Evolutionary conservation across 2,888 invertebrate genomes (phyloP), one percentile per base, ranked within the genome.

Genomic region (Cinara cedri): DNA sequence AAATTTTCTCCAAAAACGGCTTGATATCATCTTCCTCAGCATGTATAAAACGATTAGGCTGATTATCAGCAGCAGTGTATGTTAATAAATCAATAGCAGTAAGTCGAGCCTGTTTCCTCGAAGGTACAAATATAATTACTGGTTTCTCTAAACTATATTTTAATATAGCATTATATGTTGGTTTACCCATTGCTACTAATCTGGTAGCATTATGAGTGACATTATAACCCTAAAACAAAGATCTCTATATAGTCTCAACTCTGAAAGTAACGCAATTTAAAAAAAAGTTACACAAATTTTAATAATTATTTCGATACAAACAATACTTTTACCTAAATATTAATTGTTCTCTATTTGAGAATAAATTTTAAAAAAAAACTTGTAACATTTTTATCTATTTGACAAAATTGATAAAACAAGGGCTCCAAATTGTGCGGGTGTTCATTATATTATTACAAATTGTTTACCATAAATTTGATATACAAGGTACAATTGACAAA

Each of bases 191-290:
- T 0, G 98, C 96, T 0, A 97, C 93, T 46, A 99, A 90, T 14
- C 99, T 90, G 0, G 98, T 96, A 0, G 95, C 95, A 85, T 97
- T 98, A 88, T 99, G 99, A 0, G 97, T 97, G 60, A 98, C 94
- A 88, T 98, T 99, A 87, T 97, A 94, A 19, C 98, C 98, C 90
- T 94, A 87, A 16, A 82, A 76, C 10, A 63, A 62, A 1, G 63
- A 51, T 63, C 19, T 60, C 1, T 21, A 44, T 46, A 14, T 65
- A 44, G 8, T 46, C 13, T 34, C 19, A 42, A 42, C 34, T 63
- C 34, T n/a, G 10, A 24, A 10, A 16, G 19, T 42, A 42, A 1
- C 34, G 6, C 34, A 34, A 34, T 34, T 6, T 34, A 6, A 34
- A 34, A 3, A 34, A 34, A 34, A 34, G 34, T 4, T 34, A 34